Evolutionary conservation across 2,888 invertebrate genomes (phyloP).

Genomic region (Eucriotettix oculatus): DNA sequence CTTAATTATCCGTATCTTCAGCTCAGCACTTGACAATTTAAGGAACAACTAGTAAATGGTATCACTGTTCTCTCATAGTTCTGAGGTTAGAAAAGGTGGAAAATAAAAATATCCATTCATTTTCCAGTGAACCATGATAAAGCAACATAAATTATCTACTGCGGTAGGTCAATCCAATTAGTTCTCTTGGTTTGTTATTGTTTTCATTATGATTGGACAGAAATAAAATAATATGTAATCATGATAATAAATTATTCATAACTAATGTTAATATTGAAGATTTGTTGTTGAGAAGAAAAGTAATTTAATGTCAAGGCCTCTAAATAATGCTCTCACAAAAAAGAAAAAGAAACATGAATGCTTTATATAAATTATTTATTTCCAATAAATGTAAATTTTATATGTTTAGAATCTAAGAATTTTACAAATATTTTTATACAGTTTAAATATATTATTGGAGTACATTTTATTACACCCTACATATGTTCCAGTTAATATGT

Average conservation of each 20-base stretch:
- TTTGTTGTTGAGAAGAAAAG: neutral
- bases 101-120: no score
- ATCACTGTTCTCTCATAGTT: slow-evolving; percentile 17
- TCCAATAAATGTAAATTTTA: neutral
- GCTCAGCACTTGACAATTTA: slow-evolving; percentile 35
- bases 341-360: no score
- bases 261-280: neutral
- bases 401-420: no score
- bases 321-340: neutral
- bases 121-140: neutral
- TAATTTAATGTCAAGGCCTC: neutral
- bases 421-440: no score
- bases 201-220: slow-evolving; percentile 1
- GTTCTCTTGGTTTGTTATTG: slow-evolving; percentile 1
- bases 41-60: slow-evolving; percentile 46
- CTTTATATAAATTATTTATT: neutral
- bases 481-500: no score
- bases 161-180: slow-evolving; percentile 5
- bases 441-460: no score
- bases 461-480: no score
- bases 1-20: slow-evolving; percentile 57
- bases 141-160: neutral
- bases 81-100: neutral
- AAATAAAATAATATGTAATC: neutral
- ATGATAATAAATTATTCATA: neutral